Percentiles rank a stretch among this genome's conserved stretches.
phyloP scores from a whole-genome alignment of 1,140 invertebrate species.

The Colletes latitarsis region DNA sequence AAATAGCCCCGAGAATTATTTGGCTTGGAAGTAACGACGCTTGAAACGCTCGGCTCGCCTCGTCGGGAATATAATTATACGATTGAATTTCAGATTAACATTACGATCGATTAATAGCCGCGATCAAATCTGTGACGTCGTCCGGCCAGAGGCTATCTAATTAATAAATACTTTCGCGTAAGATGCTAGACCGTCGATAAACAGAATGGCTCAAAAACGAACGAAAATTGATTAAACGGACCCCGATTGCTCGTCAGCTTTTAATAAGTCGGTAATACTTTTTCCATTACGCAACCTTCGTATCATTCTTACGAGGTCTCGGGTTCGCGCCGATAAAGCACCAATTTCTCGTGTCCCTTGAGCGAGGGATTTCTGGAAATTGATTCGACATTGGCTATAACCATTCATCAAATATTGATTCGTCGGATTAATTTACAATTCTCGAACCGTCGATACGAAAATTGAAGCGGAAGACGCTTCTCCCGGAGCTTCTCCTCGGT shows the following conservation, averaged over 20 bases:
- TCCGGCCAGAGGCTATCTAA: not conserved
- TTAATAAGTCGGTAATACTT: not conserved
- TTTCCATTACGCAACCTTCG: not conserved
- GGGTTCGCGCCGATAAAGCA: too few species aligned
- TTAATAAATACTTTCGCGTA: not conserved
- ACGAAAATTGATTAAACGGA: not conserved
- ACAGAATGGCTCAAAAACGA: not conserved
- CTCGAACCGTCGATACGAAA: too few species aligned
- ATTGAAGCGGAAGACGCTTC: not conserved
- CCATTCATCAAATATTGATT: not conserved
- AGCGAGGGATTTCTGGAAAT: not conserved
- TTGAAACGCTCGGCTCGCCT: not conserved
- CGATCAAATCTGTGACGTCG: not conserved
- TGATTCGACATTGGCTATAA: not conserved
- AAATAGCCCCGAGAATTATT: not conserved
- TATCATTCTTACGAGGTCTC: not conserved
- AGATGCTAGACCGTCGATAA: too few species aligned
- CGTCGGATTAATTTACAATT: slow-evolving; percentile 4
- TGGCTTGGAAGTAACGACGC: not conserved
- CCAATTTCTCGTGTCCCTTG: not conserved
- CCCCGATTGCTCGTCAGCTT: not conserved
- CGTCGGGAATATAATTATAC: slow-evolving; percentile 1
- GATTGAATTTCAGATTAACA: not conserved
- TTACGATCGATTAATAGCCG: slow-evolving; percentile 6
- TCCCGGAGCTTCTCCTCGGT: not conserved